Base-by-base conservation (phyloP, 1,140 invertebrate species). In the Brachionus paranguensis region DNA sequence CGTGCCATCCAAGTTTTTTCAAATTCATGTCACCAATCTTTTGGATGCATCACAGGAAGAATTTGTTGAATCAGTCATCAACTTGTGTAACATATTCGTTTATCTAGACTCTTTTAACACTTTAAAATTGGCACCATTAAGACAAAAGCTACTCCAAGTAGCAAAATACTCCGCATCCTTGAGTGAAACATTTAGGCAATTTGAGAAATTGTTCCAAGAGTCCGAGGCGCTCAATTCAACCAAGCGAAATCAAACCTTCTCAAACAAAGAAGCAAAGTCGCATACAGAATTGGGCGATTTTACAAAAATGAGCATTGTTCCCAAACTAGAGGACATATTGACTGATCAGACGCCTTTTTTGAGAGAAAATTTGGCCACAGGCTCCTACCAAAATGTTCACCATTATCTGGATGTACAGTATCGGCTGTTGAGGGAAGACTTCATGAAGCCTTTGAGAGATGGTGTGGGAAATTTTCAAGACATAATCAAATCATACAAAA, bases 331-430 rank as follows among this genome's bases (percentile, higher is more conserved):
- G n/a, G 89, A 90, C 68, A 84, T 90, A 27, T 70, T 86, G 14
- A 70, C 85, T 20, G 5, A 37, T 6, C 84, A 86, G 37, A 55
- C 86, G 20, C 81, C 85, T 60, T 86, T 91, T 88, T 85, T 93
- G 12, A 88, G 92, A 6, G 88, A 90, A 12, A 93, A 93, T 87
- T 91, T 92, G 50, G 86, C 91, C 0, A 86, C 91, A 41, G 93
- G 93, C 2, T 86, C 88, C 0, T 94, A 93, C 87, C 85, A 88
- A 11, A 88, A 91, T 86, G 89, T 92, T 0, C 90, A 93, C 41
- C 92, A 94, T 85, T 95, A 95, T 86, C 87, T 95, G 10, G 93
- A 94, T 86, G 53, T 83, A 24, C 94, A 95, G 85, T 94, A 93
- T 86, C 88, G 93, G 11, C 88, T 95, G 3, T 87, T 95, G 27